Evolutionary conservation across 2,888 invertebrate species (phyloP).

Genomic region (Glyphotaelius pellucidus): DNA sequence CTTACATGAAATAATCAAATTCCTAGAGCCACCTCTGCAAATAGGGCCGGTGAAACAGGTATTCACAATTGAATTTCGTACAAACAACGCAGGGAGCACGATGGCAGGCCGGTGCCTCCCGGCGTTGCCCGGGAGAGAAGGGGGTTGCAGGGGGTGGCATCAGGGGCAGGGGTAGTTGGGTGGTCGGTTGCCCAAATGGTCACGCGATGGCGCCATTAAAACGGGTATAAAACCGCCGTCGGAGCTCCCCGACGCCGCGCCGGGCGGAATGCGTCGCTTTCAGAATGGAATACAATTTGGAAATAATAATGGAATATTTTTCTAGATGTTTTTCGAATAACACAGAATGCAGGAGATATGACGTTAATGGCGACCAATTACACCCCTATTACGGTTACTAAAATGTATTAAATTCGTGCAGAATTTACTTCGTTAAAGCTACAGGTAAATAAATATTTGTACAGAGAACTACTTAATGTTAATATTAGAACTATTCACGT

Average conservation of each 20-base stretch:
- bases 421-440: not conserved
- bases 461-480: not conserved
- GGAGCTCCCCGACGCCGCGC: conserved; percentile 42
- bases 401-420: conserved; percentile 18
- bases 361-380: conserved; percentile 35
- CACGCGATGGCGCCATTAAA: conserved; percentile 78
- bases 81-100: conserved; percentile 39
- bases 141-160: conserved; percentile 9
- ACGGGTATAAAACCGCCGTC: conserved; percentile 64
- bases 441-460: not conserved
- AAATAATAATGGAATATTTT: conserved; percentile 23
- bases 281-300: conserved; percentile 42
- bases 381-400: not conserved
- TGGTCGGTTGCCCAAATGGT: conserved; percentile 67
- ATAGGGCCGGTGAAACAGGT: conserved; percentile 55
- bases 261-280: conserved; percentile 47
- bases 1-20: not conserved
- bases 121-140: conserved; percentile 19
- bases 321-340: conserved; percentile 30
- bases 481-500: not conserved
- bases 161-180: not conserved
- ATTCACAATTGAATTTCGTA: conserved; percentile 65
- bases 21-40: conserved; percentile 33
- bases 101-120: conserved; percentile 28
- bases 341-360: conserved; percentile 32